Percentiles rank a stretch among this genome's conserved stretches.
Conservation (phyloP, 1,140 invertebrate genomes). For the Daktulosphaira vitifoliae region DNA sequence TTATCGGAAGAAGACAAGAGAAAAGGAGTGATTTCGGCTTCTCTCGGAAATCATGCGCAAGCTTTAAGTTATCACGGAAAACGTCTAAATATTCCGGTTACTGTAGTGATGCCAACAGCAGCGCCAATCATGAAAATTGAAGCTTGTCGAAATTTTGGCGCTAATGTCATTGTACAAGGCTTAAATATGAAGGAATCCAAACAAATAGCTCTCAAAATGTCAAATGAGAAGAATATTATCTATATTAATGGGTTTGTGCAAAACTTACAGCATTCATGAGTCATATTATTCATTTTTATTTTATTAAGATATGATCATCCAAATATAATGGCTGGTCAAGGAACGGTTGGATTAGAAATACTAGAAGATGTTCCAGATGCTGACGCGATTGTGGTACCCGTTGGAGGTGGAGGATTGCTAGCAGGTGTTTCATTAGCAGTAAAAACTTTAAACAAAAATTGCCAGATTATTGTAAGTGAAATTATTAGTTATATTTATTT, state of each 20-base stretch:
- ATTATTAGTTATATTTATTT: background rate
- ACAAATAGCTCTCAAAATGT: conserved; percentile 61
- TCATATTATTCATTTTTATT: background rate
- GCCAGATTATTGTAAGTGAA: conserved; percentile 59
- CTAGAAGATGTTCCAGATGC: conserved; percentile 70
- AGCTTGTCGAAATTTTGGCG: conserved; percentile 72
- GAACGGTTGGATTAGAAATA: conserved; percentile 85
- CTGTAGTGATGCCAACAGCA: conserved; percentile 86
- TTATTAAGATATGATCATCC: conserved; percentile 76
- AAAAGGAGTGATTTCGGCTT: conserved; percentile 81
- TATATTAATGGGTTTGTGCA: conserved; percentile 74
- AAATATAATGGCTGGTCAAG: conserved; percentile 86
- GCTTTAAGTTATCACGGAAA: conserved; percentile 81
- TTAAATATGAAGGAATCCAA: conserved; percentile 79
- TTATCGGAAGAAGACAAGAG: conserved; percentile 61
- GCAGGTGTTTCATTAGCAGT: conserved; percentile 79
- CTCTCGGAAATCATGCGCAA: conserved; percentile 84
- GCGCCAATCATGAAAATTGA: conserved; percentile 91
- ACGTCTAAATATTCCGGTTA: conserved; percentile 69
- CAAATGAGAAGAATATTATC: conserved; percentile 58
- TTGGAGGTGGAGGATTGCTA: conserved; percentile 82
- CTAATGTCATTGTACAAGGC: conserved; percentile 74
- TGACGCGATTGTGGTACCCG: conserved; percentile 71
- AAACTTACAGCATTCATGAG: too few relatives aligned
- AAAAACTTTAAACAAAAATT: conserved; percentile 71